Percentiles rank a stretch among this genome's conserved stretches.
Evolutionary conservation across 2,888 invertebrate genomes (phyloP).

Genomic region (Parnassius orleans): DNA sequence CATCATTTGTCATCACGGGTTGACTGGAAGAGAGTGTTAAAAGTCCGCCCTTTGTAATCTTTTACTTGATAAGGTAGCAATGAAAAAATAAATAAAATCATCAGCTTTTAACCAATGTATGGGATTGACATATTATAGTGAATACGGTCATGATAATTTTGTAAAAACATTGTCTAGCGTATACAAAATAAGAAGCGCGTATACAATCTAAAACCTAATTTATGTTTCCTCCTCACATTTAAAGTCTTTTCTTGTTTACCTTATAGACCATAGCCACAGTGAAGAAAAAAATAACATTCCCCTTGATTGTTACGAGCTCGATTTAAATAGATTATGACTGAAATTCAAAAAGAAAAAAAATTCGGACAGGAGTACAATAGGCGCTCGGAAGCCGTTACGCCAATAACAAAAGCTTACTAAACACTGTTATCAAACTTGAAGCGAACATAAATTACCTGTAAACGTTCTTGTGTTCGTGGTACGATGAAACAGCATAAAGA

Average conservation of each 20-base stretch:
- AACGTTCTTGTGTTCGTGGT: conserved; percentile 45
- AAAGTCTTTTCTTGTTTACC: conserved; percentile 15
- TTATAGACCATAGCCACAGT: conserved; percentile 14
- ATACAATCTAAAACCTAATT: background rate
- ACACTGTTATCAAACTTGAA: conserved; percentile 39
- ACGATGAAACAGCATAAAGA: conserved; percentile 59
- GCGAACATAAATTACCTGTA: conserved; percentile 51
- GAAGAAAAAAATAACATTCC: conserved; percentile 18
- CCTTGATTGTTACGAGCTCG: conserved; percentile 19
- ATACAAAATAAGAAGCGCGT: background rate
- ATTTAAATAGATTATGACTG: conserved; percentile 25
- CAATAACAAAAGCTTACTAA: conserved; percentile 40
- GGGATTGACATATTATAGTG: too few species aligned
- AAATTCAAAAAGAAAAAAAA: conserved; percentile 22
- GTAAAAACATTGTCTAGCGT: background rate
- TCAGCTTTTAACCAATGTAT: too few species aligned
- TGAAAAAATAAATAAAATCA: too few species aligned
- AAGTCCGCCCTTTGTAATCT: too few species aligned
- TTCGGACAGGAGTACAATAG: conserved; percentile 25
- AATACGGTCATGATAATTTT: background rate
- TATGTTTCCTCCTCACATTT: conserved; percentile 2
- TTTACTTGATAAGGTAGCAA: too few species aligned
- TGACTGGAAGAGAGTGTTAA: too few species aligned
- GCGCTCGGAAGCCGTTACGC: conserved; percentile 26
- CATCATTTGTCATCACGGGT: too few species aligned